phyloP scores from a whole-genome alignment of 2,797 vertebrate genomes.

The Neosalanx taihuensis region DNA sequence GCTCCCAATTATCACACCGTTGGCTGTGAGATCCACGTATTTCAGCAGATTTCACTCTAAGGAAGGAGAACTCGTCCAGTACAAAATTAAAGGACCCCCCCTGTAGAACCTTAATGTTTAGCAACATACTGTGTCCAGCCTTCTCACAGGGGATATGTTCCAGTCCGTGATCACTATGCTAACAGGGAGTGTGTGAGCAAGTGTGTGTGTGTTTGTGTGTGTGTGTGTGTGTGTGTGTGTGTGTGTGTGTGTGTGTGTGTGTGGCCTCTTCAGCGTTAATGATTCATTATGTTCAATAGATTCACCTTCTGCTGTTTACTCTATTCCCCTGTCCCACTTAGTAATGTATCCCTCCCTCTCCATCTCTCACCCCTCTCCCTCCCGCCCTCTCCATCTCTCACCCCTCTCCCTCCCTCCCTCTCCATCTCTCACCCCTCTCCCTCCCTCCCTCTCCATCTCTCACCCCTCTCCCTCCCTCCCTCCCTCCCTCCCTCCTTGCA shows the following conservation, averaged over 20 bases:
- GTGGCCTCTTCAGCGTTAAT: not conserved
- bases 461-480: constrained; percentile 34
- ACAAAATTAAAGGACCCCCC: not conserved
- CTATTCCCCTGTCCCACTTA: constrained; percentile 46
- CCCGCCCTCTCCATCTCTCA: too few relatives aligned
- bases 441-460: constrained; percentile 6
- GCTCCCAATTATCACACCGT: too few relatives aligned
- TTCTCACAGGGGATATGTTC: not conserved
- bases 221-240: constrained; percentile 5
- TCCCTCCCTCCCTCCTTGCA: constrained; percentile 38
- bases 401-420: too few relatives aligned
- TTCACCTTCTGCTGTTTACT: constrained; percentile 26
- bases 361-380: too few relatives aligned
- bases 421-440: too few relatives aligned
- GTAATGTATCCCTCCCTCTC: not conserved
- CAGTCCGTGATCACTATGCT: not conserved
- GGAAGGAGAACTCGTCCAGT: not conserved
- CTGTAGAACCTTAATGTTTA: not conserved
- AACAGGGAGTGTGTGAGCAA: constrained; percentile 1
- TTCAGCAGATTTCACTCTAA: not conserved
- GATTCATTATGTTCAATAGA: not conserved
- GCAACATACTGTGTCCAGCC: too few relatives aligned
- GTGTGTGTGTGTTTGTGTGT: constrained; percentile 1
- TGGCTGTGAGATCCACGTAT: too few relatives aligned
- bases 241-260: too few relatives aligned